phyloP scores from a whole-genome alignment of 1,140 invertebrate species.

The Cherax destructor region DNA sequence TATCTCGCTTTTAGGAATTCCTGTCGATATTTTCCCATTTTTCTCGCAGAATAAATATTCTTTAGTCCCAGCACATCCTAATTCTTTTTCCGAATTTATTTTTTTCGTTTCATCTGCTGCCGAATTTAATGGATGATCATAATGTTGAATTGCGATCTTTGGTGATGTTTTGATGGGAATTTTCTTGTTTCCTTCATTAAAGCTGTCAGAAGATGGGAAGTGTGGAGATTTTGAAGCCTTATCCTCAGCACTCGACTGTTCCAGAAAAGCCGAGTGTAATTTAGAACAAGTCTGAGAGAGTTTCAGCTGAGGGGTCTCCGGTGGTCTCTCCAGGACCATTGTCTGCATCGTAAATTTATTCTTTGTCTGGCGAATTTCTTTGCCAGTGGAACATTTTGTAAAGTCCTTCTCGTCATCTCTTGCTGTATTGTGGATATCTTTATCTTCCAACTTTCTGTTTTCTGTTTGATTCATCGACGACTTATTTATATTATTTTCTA shows the following conservation, averaged over 20 bases:
- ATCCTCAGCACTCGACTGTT: background rate
- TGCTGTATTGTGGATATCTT: background rate
- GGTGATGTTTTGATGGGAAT: constrained; percentile 3
- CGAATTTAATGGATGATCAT: constrained; percentile 14
- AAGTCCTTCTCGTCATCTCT: background rate
- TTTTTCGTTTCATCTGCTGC: constrained; percentile 9
- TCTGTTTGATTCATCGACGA: background rate
- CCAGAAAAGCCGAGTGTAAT: constrained; percentile 18
- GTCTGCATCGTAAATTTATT: constrained; percentile 42
- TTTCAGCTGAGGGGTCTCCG: background rate
- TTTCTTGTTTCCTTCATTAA: constrained; percentile 16
- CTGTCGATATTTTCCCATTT: background rate
- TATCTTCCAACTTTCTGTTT: constrained; percentile 6
- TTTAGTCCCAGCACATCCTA: background rate
- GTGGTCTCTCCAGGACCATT: background rate
- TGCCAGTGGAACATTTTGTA: background rate
- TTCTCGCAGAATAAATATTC: constrained; percentile 17
- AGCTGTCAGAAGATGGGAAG: background rate
- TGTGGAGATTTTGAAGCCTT: constrained; percentile 1
- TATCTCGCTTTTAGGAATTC: background rate
- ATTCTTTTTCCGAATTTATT: constrained; percentile 8
- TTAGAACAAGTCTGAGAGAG: constrained; percentile 28
- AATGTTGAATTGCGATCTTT: background rate
- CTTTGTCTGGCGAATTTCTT: constrained; percentile 42
- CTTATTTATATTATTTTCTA: background rate